A percentile compares a stretch with the other conserved stretches of the same genome.
These are phyloP conservation scores for Mesorhabditis belari DNA, from an alignment of 2,888 invertebrate genomes.

Conservation along the genomic window DNA sequence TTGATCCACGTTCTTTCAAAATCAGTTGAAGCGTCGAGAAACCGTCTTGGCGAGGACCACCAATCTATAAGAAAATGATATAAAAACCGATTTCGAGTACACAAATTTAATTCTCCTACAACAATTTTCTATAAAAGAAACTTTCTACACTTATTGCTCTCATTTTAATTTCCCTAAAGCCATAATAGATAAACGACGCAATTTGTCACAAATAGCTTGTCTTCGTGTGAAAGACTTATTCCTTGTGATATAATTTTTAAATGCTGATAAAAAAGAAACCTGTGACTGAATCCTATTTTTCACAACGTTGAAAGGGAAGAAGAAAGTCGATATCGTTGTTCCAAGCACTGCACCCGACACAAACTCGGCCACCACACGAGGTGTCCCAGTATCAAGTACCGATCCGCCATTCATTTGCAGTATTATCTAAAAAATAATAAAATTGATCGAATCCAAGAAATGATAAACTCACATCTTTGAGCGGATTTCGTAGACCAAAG, in stretches of 20 bases:
- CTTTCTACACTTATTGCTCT: too few species aligned
- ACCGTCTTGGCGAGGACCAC: slow-evolving; percentile 16
- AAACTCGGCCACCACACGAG: slow-evolving; percentile 46
- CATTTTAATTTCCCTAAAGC: too few species aligned
- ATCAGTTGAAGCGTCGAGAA: slow-evolving; percentile 56
- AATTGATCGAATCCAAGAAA: too few species aligned
- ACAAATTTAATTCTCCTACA: too few species aligned
- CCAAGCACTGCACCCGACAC: slow-evolving; percentile 78
- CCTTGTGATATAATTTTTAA: too few species aligned
- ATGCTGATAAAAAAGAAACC: slow-evolving; percentile 16
- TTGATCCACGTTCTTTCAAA: slow-evolving; percentile 71
- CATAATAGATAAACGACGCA: too few species aligned
- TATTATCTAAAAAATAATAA: not conserved
- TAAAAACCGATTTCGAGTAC: too few species aligned
- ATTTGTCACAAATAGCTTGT: too few species aligned
- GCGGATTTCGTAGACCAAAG: slow-evolving; percentile 81
- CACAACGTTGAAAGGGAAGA: slow-evolving; percentile 91
- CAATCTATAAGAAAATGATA: slow-evolving; percentile 12
- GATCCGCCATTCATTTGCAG: not conserved
- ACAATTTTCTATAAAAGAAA: too few species aligned
- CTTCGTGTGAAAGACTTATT: too few species aligned
- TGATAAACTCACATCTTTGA: slow-evolving; percentile 58
- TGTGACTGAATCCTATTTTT: slow-evolving; percentile 90
- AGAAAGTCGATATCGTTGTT: slow-evolving; percentile 81
- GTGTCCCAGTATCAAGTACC: not conserved